Base-by-base conservation (phyloP, 1,140 invertebrate genomes). In the Polypedilum pembai region DNA sequence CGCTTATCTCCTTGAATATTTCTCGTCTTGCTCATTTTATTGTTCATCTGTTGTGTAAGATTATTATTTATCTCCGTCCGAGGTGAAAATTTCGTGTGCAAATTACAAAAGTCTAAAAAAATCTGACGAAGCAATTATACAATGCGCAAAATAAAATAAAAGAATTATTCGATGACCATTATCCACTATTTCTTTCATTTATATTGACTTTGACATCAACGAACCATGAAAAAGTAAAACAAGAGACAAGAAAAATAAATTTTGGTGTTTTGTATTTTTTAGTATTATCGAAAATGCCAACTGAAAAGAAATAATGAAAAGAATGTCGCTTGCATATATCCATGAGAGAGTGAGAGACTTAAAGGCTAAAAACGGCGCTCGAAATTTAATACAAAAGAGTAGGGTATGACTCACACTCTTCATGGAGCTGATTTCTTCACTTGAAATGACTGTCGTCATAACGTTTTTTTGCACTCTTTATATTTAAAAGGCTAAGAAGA, bases 321-420 rank as follows among this genome's bases (percentile, higher is more conserved):
- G 45, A 56, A 56, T 56, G 45, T 56, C 45, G 45, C 12, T 56
- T 12, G 45, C 12, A 56, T 56, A 56, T n/a, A n/a, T n/a, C 12
- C 4, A 56, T 56, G 12, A n/a, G 41, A 56, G n/a, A 56, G 24
- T 33, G 5, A 56, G n/a, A 56, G 45, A 56, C 45, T 12, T 56
- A 56, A 56, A 56, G n/a, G 45, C 45, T 33, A 56, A 56, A 56
- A n/a, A 56, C 45, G 45, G 45, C 45, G 45, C 45, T 56, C 45
- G 24, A 33, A 33, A 33, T 33, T 3, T 33, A 33, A 33, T 33
- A n/a, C 45, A 15, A 56, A 56, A 56, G 12, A 56, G 12, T n/a
- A 12, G 45, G 15, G 45, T 56, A 56, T 56, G 45, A 56, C 4
- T 56, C 45, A 56, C 45, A 56, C 12, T n/a, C 45, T 56, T 12